Evolutionary conservation across 1,140 invertebrate species (phyloP).

Genomic region (Aphelenchoides besseyi): DNA sequence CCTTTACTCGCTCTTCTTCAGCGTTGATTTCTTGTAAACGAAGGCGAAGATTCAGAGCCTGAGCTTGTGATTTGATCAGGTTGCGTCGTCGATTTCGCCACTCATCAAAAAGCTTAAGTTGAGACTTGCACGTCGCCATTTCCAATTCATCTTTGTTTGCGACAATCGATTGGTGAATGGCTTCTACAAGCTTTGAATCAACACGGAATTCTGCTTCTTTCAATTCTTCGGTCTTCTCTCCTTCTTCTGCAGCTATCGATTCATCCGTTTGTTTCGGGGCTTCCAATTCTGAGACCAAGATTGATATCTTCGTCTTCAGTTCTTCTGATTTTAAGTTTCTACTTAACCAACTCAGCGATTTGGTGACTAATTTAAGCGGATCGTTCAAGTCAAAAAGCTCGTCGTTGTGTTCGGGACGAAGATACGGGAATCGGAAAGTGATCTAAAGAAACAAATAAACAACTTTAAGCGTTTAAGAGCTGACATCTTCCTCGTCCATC

Average conservation of each 20-base stretch:
- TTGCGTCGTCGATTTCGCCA: conserved; percentile 44
- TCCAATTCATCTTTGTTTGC: background rate
- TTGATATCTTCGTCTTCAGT: background rate
- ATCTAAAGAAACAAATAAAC: conserved; percentile 62
- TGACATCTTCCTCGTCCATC: conserved; percentile 6
- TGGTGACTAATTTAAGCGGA: conserved; percentile 72
- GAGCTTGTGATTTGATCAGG: conserved; percentile 47
- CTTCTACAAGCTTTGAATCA: background rate
- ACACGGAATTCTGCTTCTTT: background rate
- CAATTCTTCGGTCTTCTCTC: background rate
- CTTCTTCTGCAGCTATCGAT: background rate
- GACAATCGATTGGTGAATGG: background rate
- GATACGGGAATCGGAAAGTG: conserved; percentile 74
- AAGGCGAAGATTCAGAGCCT: conserved; percentile 34
- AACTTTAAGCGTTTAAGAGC: conserved; percentile 11
- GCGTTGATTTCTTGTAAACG: conserved; percentile 45
- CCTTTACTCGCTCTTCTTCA: conserved; percentile 29
- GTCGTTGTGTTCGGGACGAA: conserved; percentile 79
- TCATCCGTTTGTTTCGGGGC: no score
- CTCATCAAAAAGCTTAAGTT: conserved; percentile 29
- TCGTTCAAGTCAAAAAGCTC: conserved; percentile 80
- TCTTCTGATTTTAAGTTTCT: conserved; percentile 19
- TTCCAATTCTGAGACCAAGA: background rate
- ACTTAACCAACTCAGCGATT: conserved; percentile 70
- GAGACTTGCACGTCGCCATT: background rate